phyloP scores from a whole-genome alignment of 2,797 vertebrate species.

The Staurois parvus region DNA sequence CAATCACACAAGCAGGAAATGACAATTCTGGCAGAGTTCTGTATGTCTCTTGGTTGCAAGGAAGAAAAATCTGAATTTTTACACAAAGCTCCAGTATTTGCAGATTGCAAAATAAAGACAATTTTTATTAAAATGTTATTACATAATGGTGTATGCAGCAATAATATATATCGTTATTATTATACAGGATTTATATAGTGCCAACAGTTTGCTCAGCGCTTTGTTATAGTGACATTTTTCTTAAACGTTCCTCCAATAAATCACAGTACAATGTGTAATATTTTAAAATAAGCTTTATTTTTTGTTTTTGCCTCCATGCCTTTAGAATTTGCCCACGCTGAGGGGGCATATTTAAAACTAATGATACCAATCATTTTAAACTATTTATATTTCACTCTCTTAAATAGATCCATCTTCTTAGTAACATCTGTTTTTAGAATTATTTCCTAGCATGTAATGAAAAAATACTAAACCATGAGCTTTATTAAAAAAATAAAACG shows the following conservation, averaged over 20 bases:
- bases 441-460: constrained; percentile 89
- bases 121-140: too few relatives aligned
- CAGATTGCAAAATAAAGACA: background rate
- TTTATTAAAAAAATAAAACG: constrained; percentile 76
- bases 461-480: constrained; percentile 76
- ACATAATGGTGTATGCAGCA: background rate
- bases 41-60: too few relatives aligned
- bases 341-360: constrained; percentile 77
- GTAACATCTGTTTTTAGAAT: constrained; percentile 79
- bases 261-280: constrained; percentile 73
- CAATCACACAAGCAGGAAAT: too few relatives aligned
- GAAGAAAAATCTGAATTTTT: too few relatives aligned
- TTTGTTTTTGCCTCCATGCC: constrained; percentile 91
- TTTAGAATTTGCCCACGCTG: constrained; percentile 80
- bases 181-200: too few relatives aligned
- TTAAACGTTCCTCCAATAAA: constrained; percentile 43
- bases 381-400: constrained; percentile 80
- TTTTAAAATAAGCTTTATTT: constrained; percentile 99
- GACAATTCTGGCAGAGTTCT: too few relatives aligned
- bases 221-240: too few relatives aligned
- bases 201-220: too few relatives aligned
- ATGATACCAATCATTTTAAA: constrained; percentile 78
- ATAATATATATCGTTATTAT: background rate
- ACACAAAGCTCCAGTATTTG: too few relatives aligned
- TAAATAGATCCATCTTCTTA: constrained; percentile 93